A percentile compares a stretch with the other conserved stretches of the same genome.
phyloP scores from a whole-genome alignment of 2,113 vertebrate species.

The Aldabrachelys gigantea region DNA sequence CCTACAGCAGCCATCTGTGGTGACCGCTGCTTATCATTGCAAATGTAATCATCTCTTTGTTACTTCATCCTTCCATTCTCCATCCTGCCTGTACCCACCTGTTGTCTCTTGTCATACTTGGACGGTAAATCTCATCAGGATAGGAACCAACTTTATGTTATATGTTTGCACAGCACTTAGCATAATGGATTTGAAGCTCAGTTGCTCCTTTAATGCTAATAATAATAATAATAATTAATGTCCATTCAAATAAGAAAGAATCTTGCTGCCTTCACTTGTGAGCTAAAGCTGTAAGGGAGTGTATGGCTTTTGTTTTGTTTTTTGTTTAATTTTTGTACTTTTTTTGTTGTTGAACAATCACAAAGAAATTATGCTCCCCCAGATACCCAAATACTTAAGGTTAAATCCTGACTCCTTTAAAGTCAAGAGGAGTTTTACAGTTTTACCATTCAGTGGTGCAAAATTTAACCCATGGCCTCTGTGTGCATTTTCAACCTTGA shows the following conservation, averaged over 20 bases:
- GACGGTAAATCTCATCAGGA: neutral
- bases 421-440: neutral
- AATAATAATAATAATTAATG: too few species aligned
- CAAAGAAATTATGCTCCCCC: neutral
- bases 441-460: neutral
- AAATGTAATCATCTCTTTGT: neutral
- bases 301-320: neutral
- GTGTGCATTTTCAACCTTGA: neutral
- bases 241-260: too few species aligned
- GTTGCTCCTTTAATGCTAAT: neutral
- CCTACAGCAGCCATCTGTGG: too few species aligned
- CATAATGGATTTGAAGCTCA: too few species aligned
- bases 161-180: too few species aligned
- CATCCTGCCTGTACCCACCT: neutral
- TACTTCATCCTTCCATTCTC: neutral
- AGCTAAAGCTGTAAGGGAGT: neutral
- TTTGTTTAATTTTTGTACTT: neutral
- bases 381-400: neutral
- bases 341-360: neutral
- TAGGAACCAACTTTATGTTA: neutral
- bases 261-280: too few species aligned
- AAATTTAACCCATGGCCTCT: conserved; percentile 10
- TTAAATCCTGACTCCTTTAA: neutral
- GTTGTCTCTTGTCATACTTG: neutral
- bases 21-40: too few species aligned